Conservation (phyloP, 2,888 invertebrate genomes). For the Melipona beecheii region DNA sequence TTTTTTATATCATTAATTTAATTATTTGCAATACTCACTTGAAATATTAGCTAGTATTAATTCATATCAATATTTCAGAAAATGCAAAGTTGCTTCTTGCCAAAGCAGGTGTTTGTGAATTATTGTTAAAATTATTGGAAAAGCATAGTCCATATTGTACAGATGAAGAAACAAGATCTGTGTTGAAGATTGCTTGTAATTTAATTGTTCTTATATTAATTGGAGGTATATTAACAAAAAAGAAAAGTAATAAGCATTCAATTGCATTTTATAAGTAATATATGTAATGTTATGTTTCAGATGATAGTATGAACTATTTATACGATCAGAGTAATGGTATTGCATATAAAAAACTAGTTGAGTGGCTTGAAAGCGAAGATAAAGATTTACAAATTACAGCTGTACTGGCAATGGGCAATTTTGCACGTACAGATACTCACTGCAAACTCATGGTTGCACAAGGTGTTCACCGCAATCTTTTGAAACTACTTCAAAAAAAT, state of each 20-base stretch:
- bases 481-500: conserved; percentile 83
- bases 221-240: conserved; percentile 88
- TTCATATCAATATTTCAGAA: conserved; percentile 85
- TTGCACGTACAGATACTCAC: conserved; percentile 93
- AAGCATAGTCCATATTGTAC: conserved; percentile 87
- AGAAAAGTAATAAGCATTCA: conserved; percentile 46
- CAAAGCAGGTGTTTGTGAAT: conserved; percentile 90
- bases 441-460: conserved; percentile 93
- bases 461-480: conserved; percentile 89
- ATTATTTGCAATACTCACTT: not conserved
- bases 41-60: not conserved
- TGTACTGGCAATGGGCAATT: conserved; percentile 94
- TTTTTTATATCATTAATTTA: not conserved
- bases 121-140: conserved; percentile 90
- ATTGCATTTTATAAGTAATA: not conserved
- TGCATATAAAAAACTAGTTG: conserved; percentile 89
- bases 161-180: conserved; percentile 88
- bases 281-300: conserved; percentile 83
- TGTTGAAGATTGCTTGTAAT: conserved; percentile 94
- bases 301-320: conserved; percentile 94
- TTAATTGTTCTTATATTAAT: conserved; percentile 93
- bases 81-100: conserved; percentile 91
- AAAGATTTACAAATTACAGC: conserved; percentile 92
- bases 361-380: conserved; percentile 91
- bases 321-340: conserved; percentile 91